phyloP scores from a whole-genome alignment of 2,113 vertebrate genomes.

The Euleptes europaea region DNA sequence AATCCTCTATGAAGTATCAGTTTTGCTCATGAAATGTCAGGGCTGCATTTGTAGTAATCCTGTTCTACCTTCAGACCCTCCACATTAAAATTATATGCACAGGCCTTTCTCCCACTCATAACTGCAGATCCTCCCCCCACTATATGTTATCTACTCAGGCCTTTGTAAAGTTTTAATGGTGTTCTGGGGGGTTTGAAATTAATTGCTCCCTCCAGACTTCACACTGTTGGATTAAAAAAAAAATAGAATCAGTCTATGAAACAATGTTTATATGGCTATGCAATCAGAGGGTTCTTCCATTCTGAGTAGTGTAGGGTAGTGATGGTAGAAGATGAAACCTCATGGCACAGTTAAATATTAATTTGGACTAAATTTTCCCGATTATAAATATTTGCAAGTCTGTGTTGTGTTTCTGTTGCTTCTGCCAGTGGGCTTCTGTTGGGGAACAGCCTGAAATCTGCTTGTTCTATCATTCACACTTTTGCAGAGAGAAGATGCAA shows the following conservation, averaged over 20 bases:
- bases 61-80: background rate
- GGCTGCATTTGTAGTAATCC: too few species aligned
- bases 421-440: background rate
- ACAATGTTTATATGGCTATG: slow-evolving; percentile 36
- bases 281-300: slow-evolving; percentile 34
- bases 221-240: slow-evolving; percentile 17
- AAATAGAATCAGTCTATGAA: slow-evolving; percentile 36
- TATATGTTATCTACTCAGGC: background rate
- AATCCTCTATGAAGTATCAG: background rate
- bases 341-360: slow-evolving; percentile 63
- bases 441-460: background rate
- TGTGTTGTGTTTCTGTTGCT: slow-evolving; percentile 40
- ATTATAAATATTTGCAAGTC: slow-evolving; percentile 61
- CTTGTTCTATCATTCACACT: background rate
- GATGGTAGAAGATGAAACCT: slow-evolving; percentile 62
- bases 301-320: slow-evolving; percentile 43
- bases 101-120: background rate
- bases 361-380: slow-evolving; percentile 21
- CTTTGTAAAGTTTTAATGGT: background rate
- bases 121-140: background rate
- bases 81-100: background rate
- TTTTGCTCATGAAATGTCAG: background rate
- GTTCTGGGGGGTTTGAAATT: slow-evolving; percentile 15
- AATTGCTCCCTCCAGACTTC: slow-evolving; percentile 42
- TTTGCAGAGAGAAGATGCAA: background rate